These are phyloP conservation scores for Lampropteryx suffumata DNA, from an alignment of 2,888 invertebrate species.

Conservation along the genomic window DNA sequence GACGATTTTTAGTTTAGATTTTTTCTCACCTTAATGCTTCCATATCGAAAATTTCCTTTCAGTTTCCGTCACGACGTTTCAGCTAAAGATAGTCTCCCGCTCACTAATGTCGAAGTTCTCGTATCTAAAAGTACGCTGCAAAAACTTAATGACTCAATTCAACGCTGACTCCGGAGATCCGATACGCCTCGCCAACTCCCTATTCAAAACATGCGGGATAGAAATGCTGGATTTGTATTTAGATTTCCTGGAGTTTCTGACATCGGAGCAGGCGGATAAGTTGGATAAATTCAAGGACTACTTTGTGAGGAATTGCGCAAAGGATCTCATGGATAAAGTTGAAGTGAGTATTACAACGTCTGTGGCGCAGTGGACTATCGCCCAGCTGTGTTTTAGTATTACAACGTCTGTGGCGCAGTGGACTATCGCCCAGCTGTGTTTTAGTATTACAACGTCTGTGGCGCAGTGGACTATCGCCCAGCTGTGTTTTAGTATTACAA, in stretches of 20 bases:
- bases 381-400: no score
- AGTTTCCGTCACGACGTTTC: conserved; percentile 58
- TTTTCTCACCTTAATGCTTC: no score
- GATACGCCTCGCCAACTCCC: conserved; percentile 36
- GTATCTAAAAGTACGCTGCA: conserved; percentile 42
- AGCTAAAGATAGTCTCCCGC: conserved; percentile 50
- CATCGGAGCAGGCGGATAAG: conserved; percentile 61
- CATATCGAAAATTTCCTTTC: conserved; percentile 28
- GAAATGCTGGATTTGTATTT: conserved; percentile 57
- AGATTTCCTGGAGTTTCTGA: conserved; percentile 66
- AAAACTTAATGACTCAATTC: conserved; percentile 47
- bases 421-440: no score
- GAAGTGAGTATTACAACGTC: conserved; percentile 36
- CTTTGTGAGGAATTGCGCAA: conserved; percentile 53
- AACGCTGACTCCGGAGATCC: conserved; percentile 45
- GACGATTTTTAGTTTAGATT: no score
- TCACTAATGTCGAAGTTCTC: conserved; percentile 34
- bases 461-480: no score
- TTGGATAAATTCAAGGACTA: conserved; percentile 59
- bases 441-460: no score
- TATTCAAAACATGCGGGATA: conserved; percentile 41
- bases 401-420: no score
- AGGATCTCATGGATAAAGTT: conserved; percentile 53
- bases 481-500: no score
- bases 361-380: no score